These are phyloP conservation scores for Pollicipes pollicipes DNA, from an alignment of 1,140 invertebrate species.

Conservation along the genomic window DNA sequence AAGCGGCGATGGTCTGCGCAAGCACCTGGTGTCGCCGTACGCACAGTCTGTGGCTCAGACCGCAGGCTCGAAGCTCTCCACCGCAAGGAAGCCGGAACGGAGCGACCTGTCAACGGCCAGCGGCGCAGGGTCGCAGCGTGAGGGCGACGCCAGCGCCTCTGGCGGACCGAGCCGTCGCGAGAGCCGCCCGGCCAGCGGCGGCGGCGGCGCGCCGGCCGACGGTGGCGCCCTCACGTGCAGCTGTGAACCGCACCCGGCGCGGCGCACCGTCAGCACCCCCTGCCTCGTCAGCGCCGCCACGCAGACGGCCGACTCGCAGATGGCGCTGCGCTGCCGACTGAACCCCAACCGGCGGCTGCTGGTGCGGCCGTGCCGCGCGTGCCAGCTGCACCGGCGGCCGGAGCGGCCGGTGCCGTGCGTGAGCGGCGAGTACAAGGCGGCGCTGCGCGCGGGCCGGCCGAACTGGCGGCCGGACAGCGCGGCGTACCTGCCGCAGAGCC, in stretches of 20 bases:
- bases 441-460: not conserved
- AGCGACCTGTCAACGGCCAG: too few species aligned
- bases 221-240: not conserved
- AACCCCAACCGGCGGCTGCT: too few species aligned
- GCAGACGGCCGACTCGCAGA: not conserved
- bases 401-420: not conserved
- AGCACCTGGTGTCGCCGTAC: too few species aligned
- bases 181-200: too few species aligned
- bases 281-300: not conserved
- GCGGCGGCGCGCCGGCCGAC: too few species aligned
- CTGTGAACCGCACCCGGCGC: not conserved
- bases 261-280: not conserved
- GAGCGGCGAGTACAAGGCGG: not conserved
- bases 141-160: too few species aligned
- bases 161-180: too few species aligned
- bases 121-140: too few species aligned
- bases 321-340: too few species aligned
- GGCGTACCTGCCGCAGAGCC: not conserved
- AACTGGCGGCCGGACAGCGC: not conserved
- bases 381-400: not conserved
- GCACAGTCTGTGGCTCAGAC: too few species aligned
- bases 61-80: too few species aligned
- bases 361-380: not conserved
- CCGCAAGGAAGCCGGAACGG: not conserved
- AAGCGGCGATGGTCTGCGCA: too few species aligned